Conservation (phyloP, 2,888 invertebrate species). For the Hirudinaria manillensis region DNA sequence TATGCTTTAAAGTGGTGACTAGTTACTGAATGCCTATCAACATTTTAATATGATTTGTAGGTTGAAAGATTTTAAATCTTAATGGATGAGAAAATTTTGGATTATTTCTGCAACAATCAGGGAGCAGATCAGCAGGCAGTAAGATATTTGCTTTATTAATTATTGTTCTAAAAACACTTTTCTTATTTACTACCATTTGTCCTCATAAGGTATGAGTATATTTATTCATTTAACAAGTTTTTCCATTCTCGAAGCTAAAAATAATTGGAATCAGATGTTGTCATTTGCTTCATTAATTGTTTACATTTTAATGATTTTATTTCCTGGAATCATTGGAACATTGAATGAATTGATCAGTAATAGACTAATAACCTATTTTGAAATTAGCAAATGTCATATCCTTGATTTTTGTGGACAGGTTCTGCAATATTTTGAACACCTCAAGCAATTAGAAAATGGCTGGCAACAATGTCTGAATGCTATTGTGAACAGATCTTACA, state of each 20-base stretch:
- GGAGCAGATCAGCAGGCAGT: constrained; percentile 6
- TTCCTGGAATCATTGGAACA: no score
- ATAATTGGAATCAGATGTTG: no score
- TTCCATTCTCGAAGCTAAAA: no score
- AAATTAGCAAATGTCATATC: no score
- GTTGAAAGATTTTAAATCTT: not conserved
- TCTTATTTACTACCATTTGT: not conserved
- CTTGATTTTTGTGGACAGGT: constrained; percentile 44
- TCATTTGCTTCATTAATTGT: no score
- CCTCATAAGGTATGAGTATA: not conserved
- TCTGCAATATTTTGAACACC: constrained; percentile 56
- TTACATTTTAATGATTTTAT: no score
- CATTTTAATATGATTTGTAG: not conserved
- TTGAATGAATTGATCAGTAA: no score
- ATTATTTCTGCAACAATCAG: not conserved
- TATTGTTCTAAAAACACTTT: not conserved
- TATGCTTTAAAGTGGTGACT: no score
- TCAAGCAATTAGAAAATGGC: constrained; percentile 55
- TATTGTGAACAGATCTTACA: constrained; percentile 47
- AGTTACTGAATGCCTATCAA: no score
- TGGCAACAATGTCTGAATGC: constrained; percentile 56
- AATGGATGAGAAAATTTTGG: constrained; percentile 1
- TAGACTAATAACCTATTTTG: no score
- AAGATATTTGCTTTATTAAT: not conserved
- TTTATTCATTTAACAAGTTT: constrained; percentile 34